phyloP scores from a whole-genome alignment of 2,113 vertebrate genomes.

The Macquaria ambigua region DNA sequence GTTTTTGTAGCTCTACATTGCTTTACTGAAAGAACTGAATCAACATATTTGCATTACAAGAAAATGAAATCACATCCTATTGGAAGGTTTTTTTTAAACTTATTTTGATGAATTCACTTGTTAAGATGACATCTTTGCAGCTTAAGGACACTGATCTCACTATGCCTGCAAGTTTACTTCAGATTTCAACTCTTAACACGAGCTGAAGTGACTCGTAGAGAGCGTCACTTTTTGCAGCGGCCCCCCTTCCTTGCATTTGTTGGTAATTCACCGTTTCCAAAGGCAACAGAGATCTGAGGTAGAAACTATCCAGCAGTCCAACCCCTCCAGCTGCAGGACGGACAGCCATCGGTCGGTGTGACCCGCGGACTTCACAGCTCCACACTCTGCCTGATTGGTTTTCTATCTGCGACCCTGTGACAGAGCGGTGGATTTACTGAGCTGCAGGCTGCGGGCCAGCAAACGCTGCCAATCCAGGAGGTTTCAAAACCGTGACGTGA shows the following conservation, averaged over 20 bases:
- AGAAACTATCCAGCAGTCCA: neutral
- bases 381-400: conserved; percentile 41
- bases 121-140: neutral
- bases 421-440: neutral
- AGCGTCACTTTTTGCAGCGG: neutral
- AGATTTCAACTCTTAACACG: neutral
- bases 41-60: neutral
- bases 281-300: conserved; percentile 39
- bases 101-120: neutral
- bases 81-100: neutral
- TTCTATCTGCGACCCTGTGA: conserved; percentile 30
- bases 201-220: neutral
- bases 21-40: neutral
- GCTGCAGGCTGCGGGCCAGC: conserved; percentile 26
- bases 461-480: conserved; percentile 5
- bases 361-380: conserved; percentile 30
- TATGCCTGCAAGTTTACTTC: neutral
- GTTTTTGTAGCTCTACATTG: neutral
- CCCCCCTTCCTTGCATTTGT: conserved; percentile 6
- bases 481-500: neutral
- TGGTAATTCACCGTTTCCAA: conserved; percentile 28
- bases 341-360: conserved; percentile 11
- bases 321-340: neutral
- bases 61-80: neutral
- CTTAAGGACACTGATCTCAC: neutral